Base-by-base conservation (phyloP, 2,888 invertebrate species). In the Polyploca ridens region DNA sequence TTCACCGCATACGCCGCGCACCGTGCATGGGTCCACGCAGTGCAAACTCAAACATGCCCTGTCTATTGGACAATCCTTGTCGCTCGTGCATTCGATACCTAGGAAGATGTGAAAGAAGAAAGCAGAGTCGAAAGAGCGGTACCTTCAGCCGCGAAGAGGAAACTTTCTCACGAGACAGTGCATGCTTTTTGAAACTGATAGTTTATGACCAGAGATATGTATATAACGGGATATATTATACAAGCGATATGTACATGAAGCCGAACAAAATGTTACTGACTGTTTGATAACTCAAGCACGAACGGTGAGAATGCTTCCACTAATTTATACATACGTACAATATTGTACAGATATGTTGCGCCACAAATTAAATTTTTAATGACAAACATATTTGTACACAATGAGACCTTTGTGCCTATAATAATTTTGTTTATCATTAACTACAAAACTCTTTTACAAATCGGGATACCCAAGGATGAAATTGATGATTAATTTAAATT, bases 1-100 rank as follows among this genome's bases (percentile, higher is more conserved):
- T 83, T 96, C 95, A 76, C 98, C 98, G 90, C 98, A 98, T 76
- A 97, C 97, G 82, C 97, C 98, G 81, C 97, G 96, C 85, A 98
- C 95, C 85, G 96, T 96, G 94, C 98, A 98, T 75, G 98, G 98
- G 94, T 98, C 98, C 93, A 97, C 96, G 94, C 98, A 98, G 94
- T 97, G 97, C 93, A 97, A 96, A 94, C 97, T 97, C 94, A 98
- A 96, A 95, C 98, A 98, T 89, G 98, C 97, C 95, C 97, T 97
- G 94, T 98, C 98, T 94, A 96, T 96, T 78, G 97, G 96, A 95
- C 98, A 98, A 95, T 98, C 98, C 95, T 96, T 95, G 95, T 98
- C 98, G 94, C 96, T 96, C 95, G 96, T 96, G 95, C 98, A 98
- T 96, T 97, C 97, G 95, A 96, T 96, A 95, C 96, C 97, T 96